Conservation (phyloP, 2,888 invertebrate species). For the Phasia obesa region DNA sequence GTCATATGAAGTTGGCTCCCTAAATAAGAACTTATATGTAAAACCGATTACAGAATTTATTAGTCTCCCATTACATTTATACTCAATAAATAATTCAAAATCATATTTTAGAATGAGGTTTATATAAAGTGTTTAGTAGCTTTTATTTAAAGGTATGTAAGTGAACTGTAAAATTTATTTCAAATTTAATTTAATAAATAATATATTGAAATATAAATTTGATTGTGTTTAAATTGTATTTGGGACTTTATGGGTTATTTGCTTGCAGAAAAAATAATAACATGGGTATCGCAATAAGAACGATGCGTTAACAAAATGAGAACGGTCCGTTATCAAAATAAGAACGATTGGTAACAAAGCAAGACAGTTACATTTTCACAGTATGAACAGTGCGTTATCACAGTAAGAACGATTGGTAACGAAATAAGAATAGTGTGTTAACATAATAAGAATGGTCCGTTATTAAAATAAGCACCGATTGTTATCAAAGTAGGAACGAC, state of each 20-base stretch:
- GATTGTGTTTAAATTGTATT: background rate
- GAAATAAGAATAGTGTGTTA: background rate
- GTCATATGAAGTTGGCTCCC: slow-evolving; percentile 1
- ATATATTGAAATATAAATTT: no score
- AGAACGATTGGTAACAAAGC: no score
- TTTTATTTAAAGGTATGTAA: no score
- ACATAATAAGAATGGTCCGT: no score
- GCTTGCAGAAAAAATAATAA: background rate
- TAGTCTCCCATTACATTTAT: background rate
- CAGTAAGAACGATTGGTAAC: no score
- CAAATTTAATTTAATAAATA: no score
- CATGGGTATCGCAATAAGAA: background rate
- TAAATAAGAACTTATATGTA: slow-evolving; percentile 4
- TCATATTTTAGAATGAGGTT: background rate
- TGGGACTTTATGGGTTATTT: background rate
- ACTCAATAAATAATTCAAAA: background rate
- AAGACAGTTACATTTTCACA: no score
- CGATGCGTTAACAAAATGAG: background rate
- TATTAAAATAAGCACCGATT: background rate
- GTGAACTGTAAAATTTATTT: no score
- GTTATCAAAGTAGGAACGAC: no score
- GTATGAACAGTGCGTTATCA: no score
- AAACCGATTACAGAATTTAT: slow-evolving; percentile 1
- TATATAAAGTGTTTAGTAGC: no score
- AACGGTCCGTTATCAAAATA: no score